These are phyloP conservation scores for Apomyelois bistriatella DNA, from an alignment of 2,888 invertebrate genomes.

Conservation along the genomic window DNA sequence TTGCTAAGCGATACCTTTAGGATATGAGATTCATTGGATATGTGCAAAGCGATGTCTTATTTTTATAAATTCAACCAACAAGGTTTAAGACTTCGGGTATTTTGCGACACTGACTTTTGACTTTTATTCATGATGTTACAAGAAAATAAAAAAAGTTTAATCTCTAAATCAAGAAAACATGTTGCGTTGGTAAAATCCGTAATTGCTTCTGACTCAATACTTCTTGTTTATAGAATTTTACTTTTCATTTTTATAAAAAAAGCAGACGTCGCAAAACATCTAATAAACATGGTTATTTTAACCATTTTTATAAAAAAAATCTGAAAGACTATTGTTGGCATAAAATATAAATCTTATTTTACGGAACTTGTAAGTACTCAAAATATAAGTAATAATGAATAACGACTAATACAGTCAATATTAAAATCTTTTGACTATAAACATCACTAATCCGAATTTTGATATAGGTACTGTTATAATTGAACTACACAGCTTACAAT, in stretches of 20 bases:
- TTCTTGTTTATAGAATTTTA: no score
- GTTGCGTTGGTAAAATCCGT: no score
- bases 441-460: slow-evolving; percentile 15
- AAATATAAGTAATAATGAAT: slow-evolving; percentile 1
- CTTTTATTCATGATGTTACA: no score
- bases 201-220: no score
- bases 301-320: no score
- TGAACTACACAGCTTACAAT: slow-evolving; percentile 36
- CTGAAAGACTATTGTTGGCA: not conserved
- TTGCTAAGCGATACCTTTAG: slow-evolving; percentile 16
- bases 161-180: no score
- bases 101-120: not conserved
- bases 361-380: not conserved
- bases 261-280: no score
- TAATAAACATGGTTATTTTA: no score
- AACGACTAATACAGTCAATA: slow-evolving; percentile 9
- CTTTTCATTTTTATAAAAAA: no score
- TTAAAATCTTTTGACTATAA: slow-evolving; percentile 7
- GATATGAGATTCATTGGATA: slow-evolving; percentile 24
- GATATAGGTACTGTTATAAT: slow-evolving; percentile 30
- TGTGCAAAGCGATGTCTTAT: slow-evolving; percentile 21
- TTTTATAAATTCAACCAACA: not conserved
- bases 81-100: not conserved
- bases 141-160: no score
- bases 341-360: not conserved